Conservation (phyloP, 2,888 invertebrate species). For the Meganola albula region DNA sequence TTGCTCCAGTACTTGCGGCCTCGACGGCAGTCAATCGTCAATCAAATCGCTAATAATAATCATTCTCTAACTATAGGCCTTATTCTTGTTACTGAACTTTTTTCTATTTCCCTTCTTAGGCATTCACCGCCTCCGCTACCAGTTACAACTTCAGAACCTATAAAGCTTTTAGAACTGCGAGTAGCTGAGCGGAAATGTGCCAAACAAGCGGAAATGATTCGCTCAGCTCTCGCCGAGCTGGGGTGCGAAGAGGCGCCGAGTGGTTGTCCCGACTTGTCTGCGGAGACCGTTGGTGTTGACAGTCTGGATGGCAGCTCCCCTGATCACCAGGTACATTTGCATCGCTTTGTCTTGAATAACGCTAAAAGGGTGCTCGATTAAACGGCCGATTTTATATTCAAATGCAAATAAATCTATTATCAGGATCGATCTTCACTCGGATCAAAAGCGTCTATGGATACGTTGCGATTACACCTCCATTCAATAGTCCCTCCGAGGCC, state of each 20-base stretch:
- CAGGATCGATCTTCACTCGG: constrained; percentile 76
- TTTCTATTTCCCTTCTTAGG: constrained; percentile 31
- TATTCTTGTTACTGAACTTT: no score
- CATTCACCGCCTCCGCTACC: constrained; percentile 71
- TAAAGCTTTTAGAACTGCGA: constrained; percentile 87
- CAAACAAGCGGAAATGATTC: constrained; percentile 89
- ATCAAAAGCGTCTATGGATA: constrained; percentile 69
- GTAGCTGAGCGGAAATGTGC: constrained; percentile 91
- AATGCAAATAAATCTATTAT: constrained; percentile 38
- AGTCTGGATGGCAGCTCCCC: constrained; percentile 80
- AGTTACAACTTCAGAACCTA: constrained; percentile 71
- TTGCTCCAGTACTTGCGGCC: no score
- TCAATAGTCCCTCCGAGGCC: constrained; percentile 75
- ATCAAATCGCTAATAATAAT: no score
- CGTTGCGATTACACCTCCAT: constrained; percentile 75
- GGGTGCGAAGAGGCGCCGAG: constrained; percentile 93
- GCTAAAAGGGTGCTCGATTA: no score
- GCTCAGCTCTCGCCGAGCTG: constrained; percentile 89
- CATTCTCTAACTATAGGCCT: no score
- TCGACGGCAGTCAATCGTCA: no score
- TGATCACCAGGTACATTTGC: constrained; percentile 78
- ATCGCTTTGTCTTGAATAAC: constrained; percentile 2
- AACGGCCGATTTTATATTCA: no score
- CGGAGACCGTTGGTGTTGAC: constrained; percentile 82
- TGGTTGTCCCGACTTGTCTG: constrained; percentile 89